Evolutionary conservation across 2,888 invertebrate species (phyloP), one percentile per base, ranked within the genome.

Genomic region (Archips xylosteana): DNA sequence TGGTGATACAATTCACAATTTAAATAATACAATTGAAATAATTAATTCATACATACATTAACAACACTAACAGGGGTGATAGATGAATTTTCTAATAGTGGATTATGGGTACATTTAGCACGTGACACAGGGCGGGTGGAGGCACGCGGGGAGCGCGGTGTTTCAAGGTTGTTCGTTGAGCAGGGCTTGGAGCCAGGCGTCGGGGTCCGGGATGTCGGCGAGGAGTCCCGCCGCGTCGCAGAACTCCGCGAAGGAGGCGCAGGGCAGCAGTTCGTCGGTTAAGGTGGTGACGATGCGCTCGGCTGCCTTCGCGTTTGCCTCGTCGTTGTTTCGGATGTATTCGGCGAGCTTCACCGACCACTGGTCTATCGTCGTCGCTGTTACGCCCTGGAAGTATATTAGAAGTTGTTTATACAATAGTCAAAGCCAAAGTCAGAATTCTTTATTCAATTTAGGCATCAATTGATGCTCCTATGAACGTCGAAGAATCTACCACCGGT

Each of bases 321-420:
- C 98, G 94, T 99, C 99, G 92, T 98, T 98, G 89, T 98, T 97
- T 2, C 99, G 96, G 84, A 99, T 98, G 88, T 97, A 98, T 88
- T 99, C 98, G 32, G 99, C 99, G 71, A 99, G 94, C 75, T 97
- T 96, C 62, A 96, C 95, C 39, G 99, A 97, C 99, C 99, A 99
- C 80, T 97, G 97, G 79, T 98, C 97, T 76, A 97, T 96, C 9
- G 95, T 92, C 4, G 95, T 95, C 57, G 97, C 96, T 69, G 95
- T 95, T 59, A 97, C 96, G 87, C 95, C 96, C 96, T 97, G 94
- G 36, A 89, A 90, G 64, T 9, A 62, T 54, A 32, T 10, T 36
- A 36, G 4, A 39, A 32, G 15, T 32, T 32, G 2, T 32, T 8
- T 54, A 49, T 4, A 49, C 3, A 12, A 5, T 13, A 45, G 23